Base-by-base conservation (phyloP, 2,888 invertebrate genomes). In the Yponomeuta evonymella region DNA sequence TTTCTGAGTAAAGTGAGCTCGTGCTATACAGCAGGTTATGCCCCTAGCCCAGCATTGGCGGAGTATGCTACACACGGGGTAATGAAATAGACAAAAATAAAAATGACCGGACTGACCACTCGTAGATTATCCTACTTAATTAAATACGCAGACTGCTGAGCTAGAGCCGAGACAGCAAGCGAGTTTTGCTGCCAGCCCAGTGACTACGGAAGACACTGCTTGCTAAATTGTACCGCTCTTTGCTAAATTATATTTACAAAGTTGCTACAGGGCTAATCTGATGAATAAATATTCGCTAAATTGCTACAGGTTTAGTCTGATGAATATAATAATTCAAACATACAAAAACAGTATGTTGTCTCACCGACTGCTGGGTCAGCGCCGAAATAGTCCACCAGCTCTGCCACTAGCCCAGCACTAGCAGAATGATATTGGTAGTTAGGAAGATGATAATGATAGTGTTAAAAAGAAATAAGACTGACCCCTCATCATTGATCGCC, bases 331-430 rank as follows among this genome's bases (percentile, higher is more conserved):
- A 5, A 5, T 23, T 2, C 5, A 36, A 36, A 5, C 36, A 36
- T 8, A 43, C 5, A 8, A 43, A 8, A 43, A 8, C 36, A 2
- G 36, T 4, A 36, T 43, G 6, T 1, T 43, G 1, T 1, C 43
- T 8, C 65, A 84, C 83, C 58, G 81, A 82, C 65, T 88, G 83
- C 73, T 84, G 83, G 23, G 89, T 88, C 70, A 89, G 75, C 68
- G 85, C 75, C 78, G 77, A 82, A 80, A 89, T 89, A 73, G 88
- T 87, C 73, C 89, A 81, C 68, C 88, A 89, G 76, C 88, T 88
- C 71, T 82, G 81, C 6, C 89, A 84, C 81, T 85, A 86, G 73
- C 86, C 83, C 72, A 83, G 74, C 72, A 79, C 75, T 68, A 78
- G 72, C 71, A 79, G 75, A 71, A 77, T 78, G 43, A 43, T 43